phyloP scores from a whole-genome alignment of 2,113 vertebrate genomes.

The Lipophrys pholis region DNA sequence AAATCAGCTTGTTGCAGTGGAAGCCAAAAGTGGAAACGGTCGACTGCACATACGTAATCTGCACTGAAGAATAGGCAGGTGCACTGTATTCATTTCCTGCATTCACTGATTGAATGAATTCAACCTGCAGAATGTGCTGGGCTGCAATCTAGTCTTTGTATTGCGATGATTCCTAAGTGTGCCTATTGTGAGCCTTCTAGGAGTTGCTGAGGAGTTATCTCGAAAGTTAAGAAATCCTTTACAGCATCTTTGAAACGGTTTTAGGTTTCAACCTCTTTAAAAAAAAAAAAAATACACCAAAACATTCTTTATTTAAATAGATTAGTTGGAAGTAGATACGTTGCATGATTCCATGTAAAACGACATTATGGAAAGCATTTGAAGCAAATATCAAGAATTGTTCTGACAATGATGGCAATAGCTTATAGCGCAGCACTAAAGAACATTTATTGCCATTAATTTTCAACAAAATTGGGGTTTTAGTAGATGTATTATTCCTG shows the following conservation, averaged over 20 bases:
- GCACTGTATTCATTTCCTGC: slow-evolving; percentile 15
- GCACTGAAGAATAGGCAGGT: slow-evolving; percentile 4
- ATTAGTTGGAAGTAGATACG: no score
- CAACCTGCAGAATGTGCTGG: background rate
- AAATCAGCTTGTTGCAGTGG: slow-evolving; percentile 40
- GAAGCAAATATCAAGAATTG: no score
- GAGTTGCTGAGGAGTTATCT: slow-evolving; percentile 22
- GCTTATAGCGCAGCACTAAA: no score
- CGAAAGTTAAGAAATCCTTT: slow-evolving; percentile 9
- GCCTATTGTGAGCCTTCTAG: background rate
- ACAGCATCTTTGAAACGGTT: slow-evolving; percentile 22
- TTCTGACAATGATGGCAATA: no score
- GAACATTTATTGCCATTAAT: no score
- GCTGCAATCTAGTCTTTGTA: slow-evolving; percentile 19
- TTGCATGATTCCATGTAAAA: no score
- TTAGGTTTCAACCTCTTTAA: background rate
- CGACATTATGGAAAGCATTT: no score
- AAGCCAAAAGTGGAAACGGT: slow-evolving; percentile 22
- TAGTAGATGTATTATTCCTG: no score
- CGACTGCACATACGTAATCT: slow-evolving; percentile 42
- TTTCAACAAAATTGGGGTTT: no score
- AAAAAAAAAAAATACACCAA: no score
- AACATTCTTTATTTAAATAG: no score
- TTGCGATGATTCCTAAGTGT: background rate
- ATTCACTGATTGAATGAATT: slow-evolving; percentile 22